Base-by-base conservation (phyloP, 2,888 invertebrate genomes). In the Protophormia terraenovae region DNA sequence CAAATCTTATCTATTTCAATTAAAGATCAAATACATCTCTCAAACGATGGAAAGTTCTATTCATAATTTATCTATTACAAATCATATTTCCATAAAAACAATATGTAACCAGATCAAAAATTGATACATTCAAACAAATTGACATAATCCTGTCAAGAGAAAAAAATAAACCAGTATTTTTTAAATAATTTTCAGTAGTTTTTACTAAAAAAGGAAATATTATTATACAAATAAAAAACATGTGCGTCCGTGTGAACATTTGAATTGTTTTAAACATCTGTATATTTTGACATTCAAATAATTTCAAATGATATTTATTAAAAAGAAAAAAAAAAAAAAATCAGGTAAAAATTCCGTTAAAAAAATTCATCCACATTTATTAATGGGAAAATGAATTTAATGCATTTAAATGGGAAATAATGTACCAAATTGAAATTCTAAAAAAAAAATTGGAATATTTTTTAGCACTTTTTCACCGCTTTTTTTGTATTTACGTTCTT, bases 331-430 rank as follows among this genome's bases (percentile, higher is more conserved):
- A 47, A 79, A 72, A 69, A 41, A 71, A 76, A 82, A 64, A 35
- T 66, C 58, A 77, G 83, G 69, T 82, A 76, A 76, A 64, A 64
- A 71, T 55, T 69, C 53, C 45, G 41, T 71, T 71, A 72, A 66
- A 82, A 81, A 75, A 45, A 32, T 38, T 64, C 22, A 29, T 24
- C n/a, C 14, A 47, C 38, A 75, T 35, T 53, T 64, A 7, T 45
- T 24, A 69, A 67, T 50, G 58, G 66, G 58, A 58, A 73, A 73
- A 24, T 2, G 29, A n/a, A 16, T 64, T 50, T 19, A 41, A 41
- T 47, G 19, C 60, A 60, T 47, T 60, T 35, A 10, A 41, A 76
- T 38, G 22, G 27, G 19, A 53, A 64, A 66, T 14, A 41, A n/a
- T 16, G 2, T 10, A 75, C 27, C 16, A 53, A 27, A 53, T 64